Evolutionary conservation across 1,140 invertebrate genomes (phyloP).

Genomic region (Scylla paramamosain): DNA sequence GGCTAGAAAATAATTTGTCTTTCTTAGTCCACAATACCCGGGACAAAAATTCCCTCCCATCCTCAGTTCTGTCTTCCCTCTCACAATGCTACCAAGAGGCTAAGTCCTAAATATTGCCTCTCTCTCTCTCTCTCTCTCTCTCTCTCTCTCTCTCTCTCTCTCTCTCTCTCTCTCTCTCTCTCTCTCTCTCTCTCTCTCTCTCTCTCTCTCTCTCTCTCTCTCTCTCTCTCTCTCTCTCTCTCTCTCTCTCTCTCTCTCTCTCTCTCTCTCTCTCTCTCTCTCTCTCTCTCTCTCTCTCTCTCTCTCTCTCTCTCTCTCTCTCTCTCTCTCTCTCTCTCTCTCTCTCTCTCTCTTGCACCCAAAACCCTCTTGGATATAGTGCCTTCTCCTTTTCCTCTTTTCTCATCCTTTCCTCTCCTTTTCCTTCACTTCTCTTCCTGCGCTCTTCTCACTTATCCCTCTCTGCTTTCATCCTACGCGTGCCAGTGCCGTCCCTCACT

Average conservation of each 20-base stretch:
- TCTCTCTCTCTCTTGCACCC: not conserved
- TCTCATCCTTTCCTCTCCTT: not conserved
- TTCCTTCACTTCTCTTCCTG: not conserved
- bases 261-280: slow-evolving; percentile 3
- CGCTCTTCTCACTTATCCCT: too few relatives aligned
- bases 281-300: slow-evolving; percentile 3
- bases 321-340: not conserved
- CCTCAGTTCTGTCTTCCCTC: too few relatives aligned
- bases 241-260: slow-evolving; percentile 3
- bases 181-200: slow-evolving; percentile 3
- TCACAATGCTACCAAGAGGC: too few relatives aligned
- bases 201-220: slow-evolving; percentile 3
- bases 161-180: slow-evolving; percentile 3
- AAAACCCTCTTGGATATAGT: too few relatives aligned
- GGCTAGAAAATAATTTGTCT: too few relatives aligned
- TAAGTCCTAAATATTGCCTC: too few relatives aligned
- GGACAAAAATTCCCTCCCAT: too few relatives aligned
- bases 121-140: not conserved
- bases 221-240: slow-evolving; percentile 3
- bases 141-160: slow-evolving; percentile 3
- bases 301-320: slow-evolving; percentile 3
- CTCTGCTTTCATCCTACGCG: not conserved
- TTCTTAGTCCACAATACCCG: too few relatives aligned
- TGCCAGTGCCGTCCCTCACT: not conserved
- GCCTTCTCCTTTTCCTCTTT: not conserved